Evolutionary conservation across 2,888 invertebrate species (phyloP).

Genomic region (Apotomis capreana): DNA sequence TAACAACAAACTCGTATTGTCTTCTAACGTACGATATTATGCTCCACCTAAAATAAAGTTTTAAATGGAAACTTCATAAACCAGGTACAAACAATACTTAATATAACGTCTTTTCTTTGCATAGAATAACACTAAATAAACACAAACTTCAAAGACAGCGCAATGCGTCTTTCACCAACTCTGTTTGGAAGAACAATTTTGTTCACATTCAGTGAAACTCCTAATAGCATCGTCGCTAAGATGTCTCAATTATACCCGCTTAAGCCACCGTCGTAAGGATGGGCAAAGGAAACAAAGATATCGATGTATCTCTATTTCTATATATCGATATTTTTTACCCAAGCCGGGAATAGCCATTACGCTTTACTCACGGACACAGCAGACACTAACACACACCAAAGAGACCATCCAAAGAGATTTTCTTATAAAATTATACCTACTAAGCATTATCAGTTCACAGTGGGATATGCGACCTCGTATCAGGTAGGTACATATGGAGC

Average conservation of each 20-base stretch:
- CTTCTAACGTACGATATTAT: too few species aligned
- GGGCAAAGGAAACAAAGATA: too few species aligned
- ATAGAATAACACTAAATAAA: slow-evolving; percentile 18
- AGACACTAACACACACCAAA: too few species aligned
- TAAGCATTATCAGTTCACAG: too few species aligned
- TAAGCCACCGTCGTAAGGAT: slow-evolving; percentile 41
- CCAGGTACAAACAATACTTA: slow-evolving; percentile 2
- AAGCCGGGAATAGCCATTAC: too few species aligned
- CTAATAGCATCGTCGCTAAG: slow-evolving; percentile 56
- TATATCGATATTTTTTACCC: too few species aligned
- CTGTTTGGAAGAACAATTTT: slow-evolving; percentile 52
- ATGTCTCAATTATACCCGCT: slow-evolving; percentile 61
- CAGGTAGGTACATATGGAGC: too few species aligned
- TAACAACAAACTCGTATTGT: neutral
- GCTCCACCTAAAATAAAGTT: neutral
- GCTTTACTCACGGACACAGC: too few species aligned
- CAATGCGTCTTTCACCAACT: slow-evolving; percentile 26
- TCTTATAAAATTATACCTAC: too few species aligned
- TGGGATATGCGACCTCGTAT: too few species aligned
- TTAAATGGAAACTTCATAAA: neutral
- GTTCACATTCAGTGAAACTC: slow-evolving; percentile 54
- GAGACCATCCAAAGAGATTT: too few species aligned
- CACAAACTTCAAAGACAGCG: slow-evolving; percentile 18
- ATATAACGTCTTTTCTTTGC: slow-evolving; percentile 17
- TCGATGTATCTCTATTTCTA: too few species aligned